Evolutionary conservation across 64 coral and sea anemone species (phyloP).

Genomic region (Acropora tenuis): DNA sequence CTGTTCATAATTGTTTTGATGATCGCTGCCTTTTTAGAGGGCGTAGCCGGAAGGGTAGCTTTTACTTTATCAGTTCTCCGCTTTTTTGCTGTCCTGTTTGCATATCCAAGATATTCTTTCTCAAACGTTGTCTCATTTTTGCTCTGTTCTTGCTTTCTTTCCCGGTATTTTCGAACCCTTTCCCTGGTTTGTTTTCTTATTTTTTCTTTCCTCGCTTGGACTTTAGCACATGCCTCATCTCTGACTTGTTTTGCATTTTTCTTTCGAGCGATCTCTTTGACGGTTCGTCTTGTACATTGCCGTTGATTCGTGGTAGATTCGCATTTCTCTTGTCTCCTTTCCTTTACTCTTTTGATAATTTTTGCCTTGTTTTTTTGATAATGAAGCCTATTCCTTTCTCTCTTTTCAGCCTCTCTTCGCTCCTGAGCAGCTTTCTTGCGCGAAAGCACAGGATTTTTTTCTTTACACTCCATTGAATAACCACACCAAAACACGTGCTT

Average conservation of each 20-base stretch:
- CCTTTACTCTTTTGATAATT: slow-evolving; percentile 1
- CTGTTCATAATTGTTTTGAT: slow-evolving; percentile 19
- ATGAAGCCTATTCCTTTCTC: slow-evolving; percentile 1
- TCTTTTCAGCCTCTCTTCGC: too few species aligned
- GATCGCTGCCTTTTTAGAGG: slow-evolving; percentile 35
- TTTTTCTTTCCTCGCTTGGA: slow-evolving; percentile 19
- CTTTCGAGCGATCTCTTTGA: slow-evolving; percentile 9
- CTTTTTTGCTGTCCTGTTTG: slow-evolving; percentile 57
- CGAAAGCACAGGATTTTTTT: too few species aligned
- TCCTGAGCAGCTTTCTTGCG: too few species aligned
- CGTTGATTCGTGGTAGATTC: neutral
- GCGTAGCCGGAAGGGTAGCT: slow-evolving; percentile 18
- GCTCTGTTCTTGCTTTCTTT: slow-evolving; percentile 32
- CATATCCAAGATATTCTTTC: neutral
- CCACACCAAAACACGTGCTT: too few species aligned
- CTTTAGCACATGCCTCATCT: neutral
- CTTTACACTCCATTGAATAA: too few species aligned
- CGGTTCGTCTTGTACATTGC: neutral
- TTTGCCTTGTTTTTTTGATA: neutral
- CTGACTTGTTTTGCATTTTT: neutral
- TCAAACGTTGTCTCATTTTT: neutral
- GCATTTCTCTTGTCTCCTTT: neutral
- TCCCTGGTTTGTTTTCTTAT: slow-evolving; percentile 42
- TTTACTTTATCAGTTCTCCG: slow-evolving; percentile 36
- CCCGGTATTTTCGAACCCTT: slow-evolving; percentile 45